Evolutionary conservation across 2,888 invertebrate genomes (phyloP).

Genomic region (Cantharis nigra): DNA sequence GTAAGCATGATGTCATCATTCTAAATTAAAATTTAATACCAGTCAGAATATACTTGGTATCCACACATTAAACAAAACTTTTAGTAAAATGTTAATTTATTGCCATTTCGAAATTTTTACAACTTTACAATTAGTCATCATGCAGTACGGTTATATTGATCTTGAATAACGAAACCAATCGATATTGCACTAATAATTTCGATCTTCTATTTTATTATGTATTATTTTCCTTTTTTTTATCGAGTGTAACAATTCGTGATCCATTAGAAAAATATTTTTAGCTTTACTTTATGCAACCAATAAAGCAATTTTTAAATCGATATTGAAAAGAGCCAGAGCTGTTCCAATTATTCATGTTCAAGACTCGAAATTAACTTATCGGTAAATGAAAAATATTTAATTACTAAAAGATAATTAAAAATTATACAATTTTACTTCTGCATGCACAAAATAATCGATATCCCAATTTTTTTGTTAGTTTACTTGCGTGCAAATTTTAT

Average conservation of each 20-base stretch:
- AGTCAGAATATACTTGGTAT: background rate
- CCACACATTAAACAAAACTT: background rate
- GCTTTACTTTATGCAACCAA: constrained; percentile 15
- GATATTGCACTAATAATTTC: background rate
- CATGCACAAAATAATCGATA: background rate
- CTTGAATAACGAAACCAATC: background rate
- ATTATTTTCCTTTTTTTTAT: background rate
- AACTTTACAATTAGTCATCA: background rate
- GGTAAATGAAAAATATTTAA: background rate
- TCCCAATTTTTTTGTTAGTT: background rate
- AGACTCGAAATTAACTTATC: background rate
- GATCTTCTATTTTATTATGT: background rate
- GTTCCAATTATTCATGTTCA: background rate
- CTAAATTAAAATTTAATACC: constrained; percentile 3
- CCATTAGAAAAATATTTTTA: background rate
- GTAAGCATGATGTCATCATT: constrained; percentile 23
- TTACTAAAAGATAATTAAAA: background rate
- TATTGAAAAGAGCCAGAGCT: background rate
- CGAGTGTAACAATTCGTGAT: no score
- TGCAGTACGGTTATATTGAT: background rate
- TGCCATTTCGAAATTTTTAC: background rate
- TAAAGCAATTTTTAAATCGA: background rate
- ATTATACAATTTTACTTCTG: background rate
- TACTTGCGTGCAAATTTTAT: background rate
- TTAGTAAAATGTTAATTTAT: background rate